Conservation (phyloP, 2,888 invertebrate genomes). For the Elmis aenea region DNA sequence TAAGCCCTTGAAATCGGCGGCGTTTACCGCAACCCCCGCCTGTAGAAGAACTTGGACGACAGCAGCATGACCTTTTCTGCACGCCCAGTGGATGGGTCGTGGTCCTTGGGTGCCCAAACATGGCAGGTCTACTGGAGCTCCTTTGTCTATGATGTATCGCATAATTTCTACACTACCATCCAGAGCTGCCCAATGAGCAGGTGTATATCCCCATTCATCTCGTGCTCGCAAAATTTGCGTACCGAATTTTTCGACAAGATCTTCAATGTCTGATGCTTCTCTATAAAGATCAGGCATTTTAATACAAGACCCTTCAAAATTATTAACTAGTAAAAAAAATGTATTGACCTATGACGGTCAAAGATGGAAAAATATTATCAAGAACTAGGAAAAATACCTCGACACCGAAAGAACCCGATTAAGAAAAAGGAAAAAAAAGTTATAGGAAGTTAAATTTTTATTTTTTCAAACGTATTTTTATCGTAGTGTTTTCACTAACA, state of each 20-base stretch:
- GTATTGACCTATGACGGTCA: too few species aligned
- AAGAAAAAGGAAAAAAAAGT: too few species aligned
- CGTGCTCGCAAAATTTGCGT: slow-evolving; percentile 70
- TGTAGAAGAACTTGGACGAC: slow-evolving; percentile 74
- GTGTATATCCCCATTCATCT: slow-evolving; percentile 90
- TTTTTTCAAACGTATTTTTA: too few species aligned
- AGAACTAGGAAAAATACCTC: too few species aligned
- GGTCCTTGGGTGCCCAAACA: slow-evolving; percentile 87
- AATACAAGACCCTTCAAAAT: neutral
- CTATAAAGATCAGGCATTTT: slow-evolving; percentile 46
- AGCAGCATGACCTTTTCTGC: slow-evolving; percentile 84
- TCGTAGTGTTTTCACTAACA: too few species aligned
- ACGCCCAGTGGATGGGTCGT: slow-evolving; percentile 91
- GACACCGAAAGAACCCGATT: too few species aligned
- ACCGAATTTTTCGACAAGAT: slow-evolving; percentile 76
- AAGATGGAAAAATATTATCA: too few species aligned
- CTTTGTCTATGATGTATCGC: slow-evolving; percentile 78
- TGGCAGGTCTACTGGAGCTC: slow-evolving; percentile 78
- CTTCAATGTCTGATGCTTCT: slow-evolving; percentile 78
- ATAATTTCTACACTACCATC: slow-evolving; percentile 89
- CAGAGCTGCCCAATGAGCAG: slow-evolving; percentile 87
- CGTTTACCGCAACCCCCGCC: slow-evolving; percentile 84
- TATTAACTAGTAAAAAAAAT: neutral
- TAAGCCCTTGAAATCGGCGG: slow-evolving; percentile 82
- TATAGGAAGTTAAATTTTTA: too few species aligned